A percentile compares a stretch with the other conserved stretches of the same genome.
phyloP scores from a whole-genome alignment of 2,113 vertebrate genomes.

The Oryzias celebensis region DNA sequence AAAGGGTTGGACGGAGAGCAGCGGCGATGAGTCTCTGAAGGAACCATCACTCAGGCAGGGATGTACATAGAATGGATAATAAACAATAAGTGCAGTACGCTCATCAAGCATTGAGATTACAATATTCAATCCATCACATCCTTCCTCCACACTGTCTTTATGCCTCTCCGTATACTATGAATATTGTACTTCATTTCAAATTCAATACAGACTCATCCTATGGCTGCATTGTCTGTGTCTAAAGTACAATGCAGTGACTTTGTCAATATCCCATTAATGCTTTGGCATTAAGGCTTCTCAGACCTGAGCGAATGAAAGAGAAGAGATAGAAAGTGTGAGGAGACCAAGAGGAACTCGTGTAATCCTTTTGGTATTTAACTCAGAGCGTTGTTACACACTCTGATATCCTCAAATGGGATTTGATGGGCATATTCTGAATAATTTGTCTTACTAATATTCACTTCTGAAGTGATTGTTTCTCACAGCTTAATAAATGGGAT shows the following conservation, averaged over 20 bases:
- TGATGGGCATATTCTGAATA: conserved; percentile 45
- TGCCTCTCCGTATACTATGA: conserved; percentile 20
- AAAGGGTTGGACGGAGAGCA: conserved; percentile 14
- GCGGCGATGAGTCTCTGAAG: conserved; percentile 2
- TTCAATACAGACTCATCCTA: conserved; percentile 37
- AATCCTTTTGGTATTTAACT: conserved; percentile 48
- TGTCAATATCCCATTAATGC: conserved; percentile 66
- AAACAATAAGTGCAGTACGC: conserved; percentile 19
- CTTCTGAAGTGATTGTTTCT: background rate
- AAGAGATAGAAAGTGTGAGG: conserved; percentile 26
- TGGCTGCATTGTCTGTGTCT: conserved; percentile 40
- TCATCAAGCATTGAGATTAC: conserved; percentile 65
- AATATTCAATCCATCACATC: conserved; percentile 50
- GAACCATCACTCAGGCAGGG: conserved; percentile 10
- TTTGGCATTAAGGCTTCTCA: conserved; percentile 54
- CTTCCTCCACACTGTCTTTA: conserved; percentile 20
- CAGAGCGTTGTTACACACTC: conserved; percentile 22
- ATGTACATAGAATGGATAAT: conserved; percentile 13
- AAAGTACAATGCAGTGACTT: conserved; percentile 48
- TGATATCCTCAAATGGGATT: conserved; percentile 60
- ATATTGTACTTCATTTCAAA: conserved; percentile 44
- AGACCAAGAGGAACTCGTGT: conserved; percentile 45
- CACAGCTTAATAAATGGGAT: too few species aligned
- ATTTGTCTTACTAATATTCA: conserved; percentile 53
- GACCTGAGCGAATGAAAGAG: conserved; percentile 29